Base-by-base conservation (phyloP, 2,888 invertebrate genomes). In the Cyrtodaria siliqua region DNA sequence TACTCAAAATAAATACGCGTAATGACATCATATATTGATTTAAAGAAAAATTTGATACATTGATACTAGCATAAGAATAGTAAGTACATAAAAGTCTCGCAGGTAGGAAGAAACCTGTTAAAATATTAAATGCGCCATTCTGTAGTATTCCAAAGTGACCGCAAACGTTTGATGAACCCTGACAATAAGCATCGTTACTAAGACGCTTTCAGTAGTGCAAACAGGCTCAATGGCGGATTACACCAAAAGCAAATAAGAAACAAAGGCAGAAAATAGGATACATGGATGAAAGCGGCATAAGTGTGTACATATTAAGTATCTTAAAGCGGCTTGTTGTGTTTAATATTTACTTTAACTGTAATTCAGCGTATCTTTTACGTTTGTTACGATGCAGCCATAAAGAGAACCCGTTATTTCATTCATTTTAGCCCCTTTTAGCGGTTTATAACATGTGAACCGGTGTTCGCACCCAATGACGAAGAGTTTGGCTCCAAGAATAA, bases 311-410 rank as follows among this genome's bases (percentile, higher is more conserved):
- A 12, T 50, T n/a, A 50, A 50, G 50, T 23, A 12, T 20, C 20
- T 20, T 20, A 50, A 20, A 20, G 50, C 14, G 50, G 18, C n/a
- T 50, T 50, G 50, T 20, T 9, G 23, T 23, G 12, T 24, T 14
- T 50, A 14, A 50, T 50, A 12, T 50, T 20, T n/a, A 50, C 50
- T 50, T n/a, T 50, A 23, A 33, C 33, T 33, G 33, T 33, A 8
- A 33, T 8, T n/a, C n/a, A n/a, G 4, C 6, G 4, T 33, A 8
- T 33, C 33, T 33, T 33, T 33, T 33, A 33, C 33, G 12, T 33
- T 12, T 33, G 33, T 33, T 8, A 33, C 33, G 6, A 33, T 33
- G 33, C 33, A 33, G 12, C 4, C 12, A 33, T 33, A n/a, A n/a
- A n/a, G n/a, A n/a, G n/a, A n/a, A n/a, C n/a, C n/a, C n/a, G n/a